Base-by-base conservation (phyloP, 92 coral and sea anemone species). In the Epizoanthus illoricatus region DNA sequence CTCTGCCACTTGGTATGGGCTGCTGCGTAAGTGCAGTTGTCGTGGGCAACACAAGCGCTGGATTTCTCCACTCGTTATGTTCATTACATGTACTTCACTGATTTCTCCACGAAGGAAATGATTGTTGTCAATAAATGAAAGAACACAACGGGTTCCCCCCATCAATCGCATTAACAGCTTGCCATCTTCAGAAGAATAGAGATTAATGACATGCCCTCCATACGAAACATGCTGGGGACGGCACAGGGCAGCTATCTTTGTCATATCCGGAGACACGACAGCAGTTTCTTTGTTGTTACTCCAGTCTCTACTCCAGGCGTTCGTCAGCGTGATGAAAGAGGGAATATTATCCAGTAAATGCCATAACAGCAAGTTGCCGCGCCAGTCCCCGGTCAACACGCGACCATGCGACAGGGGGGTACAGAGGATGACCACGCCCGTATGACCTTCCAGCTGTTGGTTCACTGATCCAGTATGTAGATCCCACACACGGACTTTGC, bases 121-220 rank as follows among this genome's bases (percentile, higher is more conserved):
- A 20, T 13, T 78, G 82, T 78, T 78, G 71, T 62, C 82, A 40
- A 78, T 11, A 61, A 78, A 78, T 3, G 71, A 78, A 78, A 78
- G 52, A 20, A 59, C 71, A 78, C 71, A 45, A 15, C 69, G 59
- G 5, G 47, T 42, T 4, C 71, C 59, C 54, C 65, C 81, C 70
- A 42, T 62, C 65, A 78, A 20, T 41, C 24, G 59, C 82, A 63
- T 63, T 40, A 78, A 11, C 20, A 78, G 52, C 71, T 43, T 62
- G 10, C 82, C 82, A 39, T 78, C 82, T 19, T 63, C 71, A 18
- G 71, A 69, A 6, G 82, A 78, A 24, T 40, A 78, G 18, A 76
- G 82, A 19, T 78, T 78, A 2, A 78, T 58, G 41, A 63, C 19
- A 20, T 40, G 60, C 3, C 20, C 43, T 12, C 15, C 42, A 43